These are phyloP conservation scores for Raja brachyura DNA, from an alignment of 2,113 vertebrate genomes.

Conservation along the genomic window DNA sequence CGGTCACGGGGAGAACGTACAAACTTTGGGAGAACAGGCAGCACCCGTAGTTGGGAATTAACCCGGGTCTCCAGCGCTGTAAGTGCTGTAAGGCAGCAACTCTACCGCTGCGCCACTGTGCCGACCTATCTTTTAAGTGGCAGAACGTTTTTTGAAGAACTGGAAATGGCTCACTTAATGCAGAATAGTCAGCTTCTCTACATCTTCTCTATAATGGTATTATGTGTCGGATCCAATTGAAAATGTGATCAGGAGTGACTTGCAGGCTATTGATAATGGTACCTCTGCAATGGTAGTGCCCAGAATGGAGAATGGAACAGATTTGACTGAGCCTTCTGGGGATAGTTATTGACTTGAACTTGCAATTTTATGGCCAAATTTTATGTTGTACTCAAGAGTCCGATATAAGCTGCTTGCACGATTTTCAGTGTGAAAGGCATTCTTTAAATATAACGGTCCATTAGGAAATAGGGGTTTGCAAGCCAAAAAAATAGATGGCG, in stretches of 20 bases:
- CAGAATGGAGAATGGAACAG: neutral
- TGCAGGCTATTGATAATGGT: neutral
- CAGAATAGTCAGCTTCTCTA: neutral
- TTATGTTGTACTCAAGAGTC: neutral
- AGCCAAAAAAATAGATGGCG: slow-evolving; percentile 41
- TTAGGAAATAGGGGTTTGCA: slow-evolving; percentile 56
- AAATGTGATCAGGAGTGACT: neutral
- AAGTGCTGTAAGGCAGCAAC: no score
- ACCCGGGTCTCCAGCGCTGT: no score
- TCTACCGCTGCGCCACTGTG: no score
- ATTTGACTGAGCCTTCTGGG: neutral
- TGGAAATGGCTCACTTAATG: no score
- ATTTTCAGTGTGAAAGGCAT: slow-evolving; percentile 47
- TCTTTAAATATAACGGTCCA: slow-evolving; percentile 49
- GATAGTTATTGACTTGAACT: neutral
- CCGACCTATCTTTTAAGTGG: no score
- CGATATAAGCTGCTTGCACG: no score
- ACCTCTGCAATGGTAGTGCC: neutral
- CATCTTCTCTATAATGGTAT: neutral
- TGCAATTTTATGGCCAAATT: neutral
- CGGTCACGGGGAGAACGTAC: no score
- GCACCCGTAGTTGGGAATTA: no score
- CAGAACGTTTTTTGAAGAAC: no score
- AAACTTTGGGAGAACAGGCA: no score
- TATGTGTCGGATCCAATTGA: neutral